A percentile compares a stretch with the other conserved stretches of the same genome.
Evolutionary conservation across 2,888 invertebrate species (phyloP).

Genomic region (Tetramorium bicarinatum): DNA sequence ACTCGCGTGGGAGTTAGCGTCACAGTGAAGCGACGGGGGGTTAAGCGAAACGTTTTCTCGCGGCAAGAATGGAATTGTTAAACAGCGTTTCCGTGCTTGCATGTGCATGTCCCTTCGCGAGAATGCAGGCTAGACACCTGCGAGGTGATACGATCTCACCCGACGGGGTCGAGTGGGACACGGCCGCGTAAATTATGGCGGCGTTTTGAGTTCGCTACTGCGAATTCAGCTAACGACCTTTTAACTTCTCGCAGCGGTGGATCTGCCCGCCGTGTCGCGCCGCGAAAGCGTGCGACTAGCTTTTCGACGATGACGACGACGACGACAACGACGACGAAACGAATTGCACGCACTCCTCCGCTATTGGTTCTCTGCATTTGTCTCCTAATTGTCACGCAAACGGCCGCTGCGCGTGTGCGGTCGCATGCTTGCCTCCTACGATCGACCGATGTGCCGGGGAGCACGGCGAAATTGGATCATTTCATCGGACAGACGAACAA

Average conservation of each 20-base stretch:
- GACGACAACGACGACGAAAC: slow-evolving; percentile 16
- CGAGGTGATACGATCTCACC: slow-evolving; percentile 70
- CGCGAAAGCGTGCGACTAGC: slow-evolving; percentile 27
- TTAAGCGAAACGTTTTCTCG: slow-evolving; percentile 69
- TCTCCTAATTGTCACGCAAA: slow-evolving; percentile 68
- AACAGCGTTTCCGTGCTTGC: slow-evolving; percentile 64
- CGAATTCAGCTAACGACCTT: slow-evolving; percentile 72
- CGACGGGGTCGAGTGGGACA: slow-evolving; percentile 74
- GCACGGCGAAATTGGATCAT: slow-evolving; percentile 63
- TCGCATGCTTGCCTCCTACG: slow-evolving; percentile 59
- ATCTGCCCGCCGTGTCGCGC: slow-evolving; percentile 21
- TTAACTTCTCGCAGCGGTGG: slow-evolving; percentile 61
- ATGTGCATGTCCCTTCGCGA: slow-evolving; percentile 59
- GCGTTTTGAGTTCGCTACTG: slow-evolving; percentile 68
- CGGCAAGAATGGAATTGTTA: slow-evolving; percentile 70
- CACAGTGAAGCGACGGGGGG: slow-evolving; percentile 43
- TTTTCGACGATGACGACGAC: slow-evolving; percentile 25
- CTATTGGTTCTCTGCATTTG: slow-evolving; percentile 25
- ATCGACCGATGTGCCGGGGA: slow-evolving; percentile 21
- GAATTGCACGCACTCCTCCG: slow-evolving; percentile 14
- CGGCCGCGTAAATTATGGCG: slow-evolving; percentile 70
- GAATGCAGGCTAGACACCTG: slow-evolving; percentile 70
- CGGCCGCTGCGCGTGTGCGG: slow-evolving; percentile 31
- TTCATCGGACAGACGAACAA: slow-evolving; percentile 34
- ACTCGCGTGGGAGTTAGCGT: slow-evolving; percentile 37